These are phyloP conservation scores for Chymomyza amoena DNA, from an alignment of 2,888 invertebrate genomes.

Conservation along the genomic window DNA sequence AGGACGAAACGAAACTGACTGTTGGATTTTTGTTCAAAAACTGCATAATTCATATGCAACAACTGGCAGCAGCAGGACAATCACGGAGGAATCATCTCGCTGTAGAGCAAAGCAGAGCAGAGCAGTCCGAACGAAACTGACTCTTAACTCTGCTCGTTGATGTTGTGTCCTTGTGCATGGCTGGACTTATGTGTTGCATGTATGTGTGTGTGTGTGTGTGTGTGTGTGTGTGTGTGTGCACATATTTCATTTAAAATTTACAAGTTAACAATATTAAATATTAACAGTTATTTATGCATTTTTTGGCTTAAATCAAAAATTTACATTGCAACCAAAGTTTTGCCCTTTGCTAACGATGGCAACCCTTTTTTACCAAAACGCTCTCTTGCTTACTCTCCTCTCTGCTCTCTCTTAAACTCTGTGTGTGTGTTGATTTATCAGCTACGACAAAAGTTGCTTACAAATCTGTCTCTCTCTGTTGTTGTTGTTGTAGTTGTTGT, in stretches of 20 bases:
- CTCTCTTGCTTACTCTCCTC: neutral
- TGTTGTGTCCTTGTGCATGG: conserved; percentile 51
- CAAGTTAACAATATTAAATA: conserved; percentile 75
- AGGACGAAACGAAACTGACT: neutral
- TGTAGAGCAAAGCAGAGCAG: too few species aligned
- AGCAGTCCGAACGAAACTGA: neutral
- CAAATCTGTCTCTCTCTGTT: neutral
- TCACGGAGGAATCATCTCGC: conserved; percentile 20
- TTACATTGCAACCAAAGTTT: conserved; percentile 48
- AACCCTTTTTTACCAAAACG: neutral
- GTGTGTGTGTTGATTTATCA: conserved; percentile 10
- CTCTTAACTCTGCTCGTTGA: neutral
- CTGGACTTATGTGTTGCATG: conserved; percentile 18
- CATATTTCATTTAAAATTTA: conserved; percentile 74
- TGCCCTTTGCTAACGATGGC: conserved; percentile 18
- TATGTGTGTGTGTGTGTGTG: neutral
- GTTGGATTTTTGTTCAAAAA: conserved; percentile 68
- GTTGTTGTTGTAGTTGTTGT: conserved; percentile 10
- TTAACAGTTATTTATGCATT: conserved; percentile 75
- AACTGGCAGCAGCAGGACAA: conserved; percentile 17
- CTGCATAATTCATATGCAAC: conserved; percentile 69
- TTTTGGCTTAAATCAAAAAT: conserved; percentile 70
- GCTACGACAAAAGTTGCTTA: neutral
- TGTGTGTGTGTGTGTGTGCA: conserved; percentile 9
- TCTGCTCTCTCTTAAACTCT: too few species aligned